phyloP scores from a whole-genome alignment of 1,140 invertebrate genomes.

The Tetranychus urticae region DNA sequence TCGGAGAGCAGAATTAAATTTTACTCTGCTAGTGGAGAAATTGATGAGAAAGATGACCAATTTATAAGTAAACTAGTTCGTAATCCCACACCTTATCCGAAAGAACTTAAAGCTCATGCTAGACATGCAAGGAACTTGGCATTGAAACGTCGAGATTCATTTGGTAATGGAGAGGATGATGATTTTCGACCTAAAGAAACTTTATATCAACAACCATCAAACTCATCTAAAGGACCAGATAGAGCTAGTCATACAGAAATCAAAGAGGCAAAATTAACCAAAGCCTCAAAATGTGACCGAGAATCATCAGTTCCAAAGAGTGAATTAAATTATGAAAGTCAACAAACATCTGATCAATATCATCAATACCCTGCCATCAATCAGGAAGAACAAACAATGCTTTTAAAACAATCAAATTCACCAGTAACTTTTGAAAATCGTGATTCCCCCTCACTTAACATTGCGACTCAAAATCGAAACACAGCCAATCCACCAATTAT shows the following conservation, averaged over 20 bases:
- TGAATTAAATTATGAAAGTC: neutral
- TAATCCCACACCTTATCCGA: slow-evolving; percentile 93
- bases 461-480: neutral
- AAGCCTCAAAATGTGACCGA: neutral
- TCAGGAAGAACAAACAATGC: neutral
- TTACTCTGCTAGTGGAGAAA: slow-evolving; percentile 32
- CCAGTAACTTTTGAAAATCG: neutral
- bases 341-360: neutral
- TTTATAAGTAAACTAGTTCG: slow-evolving; percentile 69
- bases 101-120: slow-evolving; percentile 67
- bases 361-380: neutral
- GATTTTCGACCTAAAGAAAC: no score
- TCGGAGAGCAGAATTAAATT: slow-evolving; percentile 40
- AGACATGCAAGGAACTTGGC: slow-evolving; percentile 37
- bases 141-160: slow-evolving; percentile 15
- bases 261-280: neutral
- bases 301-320: neutral
- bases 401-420: neutral
- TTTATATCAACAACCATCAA: neutral
- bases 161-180: neutral
- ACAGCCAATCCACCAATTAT: neutral
- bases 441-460: neutral
- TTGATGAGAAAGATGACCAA: slow-evolving; percentile 10
- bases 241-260: neutral
- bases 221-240: neutral